phyloP scores from a whole-genome alignment of 2,888 invertebrate species.

The Keiferia lycopersicella region DNA sequence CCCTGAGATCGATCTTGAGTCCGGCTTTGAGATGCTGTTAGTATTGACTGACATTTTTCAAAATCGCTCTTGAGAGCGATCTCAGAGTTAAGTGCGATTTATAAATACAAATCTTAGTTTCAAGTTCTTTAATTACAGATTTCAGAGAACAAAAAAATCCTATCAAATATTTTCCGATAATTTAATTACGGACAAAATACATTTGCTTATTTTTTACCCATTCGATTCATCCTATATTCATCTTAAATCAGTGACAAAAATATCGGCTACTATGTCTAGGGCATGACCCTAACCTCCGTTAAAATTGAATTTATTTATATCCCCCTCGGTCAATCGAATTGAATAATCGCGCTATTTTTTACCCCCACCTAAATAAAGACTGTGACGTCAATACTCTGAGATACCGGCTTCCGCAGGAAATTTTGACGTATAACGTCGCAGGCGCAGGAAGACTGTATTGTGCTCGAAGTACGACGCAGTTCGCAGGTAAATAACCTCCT shows the following conservation, averaged over 20 bases:
- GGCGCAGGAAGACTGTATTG: slow-evolving; percentile 1
- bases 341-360: slow-evolving; percentile 10
- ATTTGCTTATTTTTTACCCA: no score
- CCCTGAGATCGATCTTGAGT: no score
- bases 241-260: background rate
- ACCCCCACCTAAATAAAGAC: background rate
- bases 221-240: no score
- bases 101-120: no score
- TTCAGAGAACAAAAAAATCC: no score
- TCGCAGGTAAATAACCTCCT: background rate
- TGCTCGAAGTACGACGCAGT: background rate
- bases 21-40: no score
- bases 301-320: slow-evolving; percentile 11
- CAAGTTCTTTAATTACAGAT: no score
- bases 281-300: slow-evolving; percentile 7
- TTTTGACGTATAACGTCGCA: background rate
- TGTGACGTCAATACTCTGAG: slow-evolving; percentile 11
- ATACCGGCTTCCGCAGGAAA: slow-evolving; percentile 16
- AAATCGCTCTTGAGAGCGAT: no score
- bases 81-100: no score
- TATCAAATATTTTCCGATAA: no score
- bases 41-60: no score
- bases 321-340: slow-evolving; percentile 12
- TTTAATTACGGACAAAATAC: no score
- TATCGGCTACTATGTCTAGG: slow-evolving; percentile 9